Percentiles rank a stretch among this genome's conserved stretches.
Evolutionary conservation across 2,113 vertebrate genomes (phyloP).

Genomic region (Felis catus): DNA sequence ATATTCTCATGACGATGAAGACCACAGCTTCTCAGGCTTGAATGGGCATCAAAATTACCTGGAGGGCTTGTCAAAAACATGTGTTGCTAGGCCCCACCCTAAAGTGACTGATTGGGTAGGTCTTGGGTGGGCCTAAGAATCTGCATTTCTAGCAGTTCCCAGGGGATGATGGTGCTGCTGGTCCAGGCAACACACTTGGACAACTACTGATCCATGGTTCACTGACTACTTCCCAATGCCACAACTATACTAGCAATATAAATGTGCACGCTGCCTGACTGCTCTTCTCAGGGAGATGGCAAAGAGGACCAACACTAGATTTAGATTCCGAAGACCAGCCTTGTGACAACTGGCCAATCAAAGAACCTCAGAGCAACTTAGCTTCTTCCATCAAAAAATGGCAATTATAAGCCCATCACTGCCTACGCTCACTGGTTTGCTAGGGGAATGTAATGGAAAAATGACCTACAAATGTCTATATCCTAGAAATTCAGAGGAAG

Average conservation of each 20-base stretch:
- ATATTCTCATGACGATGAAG: background rate
- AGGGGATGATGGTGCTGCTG: background rate
- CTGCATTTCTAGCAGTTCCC: constrained; percentile 17
- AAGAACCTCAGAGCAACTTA: background rate
- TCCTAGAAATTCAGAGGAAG: background rate
- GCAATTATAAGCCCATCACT: background rate
- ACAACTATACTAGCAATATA: background rate
- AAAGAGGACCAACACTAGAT: background rate
- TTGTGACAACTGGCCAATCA: background rate
- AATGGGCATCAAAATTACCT: background rate
- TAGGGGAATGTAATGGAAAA: background rate
- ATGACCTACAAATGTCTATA: background rate
- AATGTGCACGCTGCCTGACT: too few relatives aligned
- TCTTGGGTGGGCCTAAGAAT: constrained; percentile 40
- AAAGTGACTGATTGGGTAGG: constrained; percentile 19
- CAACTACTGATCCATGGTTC: background rate
- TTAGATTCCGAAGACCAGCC: background rate
- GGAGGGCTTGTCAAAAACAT: constrained; percentile 28
- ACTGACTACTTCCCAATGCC: background rate
- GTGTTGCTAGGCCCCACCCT: background rate
- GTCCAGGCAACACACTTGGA: background rate
- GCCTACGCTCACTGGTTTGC: background rate
- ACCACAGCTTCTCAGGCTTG: background rate
- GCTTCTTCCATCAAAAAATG: background rate
- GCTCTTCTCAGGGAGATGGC: background rate